These are phyloP conservation scores for Cheilosia vernalis DNA, from an alignment of 2,888 invertebrate genomes.

Conservation along the genomic window DNA sequence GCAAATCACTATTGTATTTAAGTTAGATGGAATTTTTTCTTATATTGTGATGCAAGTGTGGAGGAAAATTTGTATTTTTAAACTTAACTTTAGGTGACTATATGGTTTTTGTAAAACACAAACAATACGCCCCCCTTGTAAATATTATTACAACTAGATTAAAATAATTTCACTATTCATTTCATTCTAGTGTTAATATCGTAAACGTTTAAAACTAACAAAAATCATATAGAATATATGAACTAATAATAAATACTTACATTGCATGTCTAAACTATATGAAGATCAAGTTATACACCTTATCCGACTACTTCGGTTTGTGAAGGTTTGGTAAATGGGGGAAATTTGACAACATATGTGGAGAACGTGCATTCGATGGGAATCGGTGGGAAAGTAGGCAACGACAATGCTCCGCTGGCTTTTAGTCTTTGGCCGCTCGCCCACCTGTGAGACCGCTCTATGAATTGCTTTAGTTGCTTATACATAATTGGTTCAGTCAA, in stretches of 20 bases:
- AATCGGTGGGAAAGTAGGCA: no score
- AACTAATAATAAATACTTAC: conserved; percentile 11
- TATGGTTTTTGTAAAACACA: conserved; percentile 59
- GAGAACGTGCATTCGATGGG: no score
- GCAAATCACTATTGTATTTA: conserved; percentile 29
- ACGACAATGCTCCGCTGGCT: no score
- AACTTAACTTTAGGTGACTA: conserved; percentile 33
- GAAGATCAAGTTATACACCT: neutral
- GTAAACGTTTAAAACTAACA: conserved; percentile 29
- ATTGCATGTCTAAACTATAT: conserved; percentile 24
- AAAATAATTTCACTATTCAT: conserved; percentile 54
- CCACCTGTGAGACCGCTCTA: no score
- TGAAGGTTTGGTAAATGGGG: neutral
- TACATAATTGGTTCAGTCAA: no score
- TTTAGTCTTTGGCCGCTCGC: no score
- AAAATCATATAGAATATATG: conserved; percentile 11
- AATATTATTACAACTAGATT: conserved; percentile 44
- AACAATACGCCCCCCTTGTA: conserved; percentile 44
- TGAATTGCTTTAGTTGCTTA: no score
- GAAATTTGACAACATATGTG: neutral
- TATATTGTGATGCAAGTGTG: conserved; percentile 41
- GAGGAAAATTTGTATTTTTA: conserved; percentile 10
- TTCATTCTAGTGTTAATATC: conserved; percentile 51
- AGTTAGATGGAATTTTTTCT: conserved; percentile 17
- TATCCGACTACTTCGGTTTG: conserved; percentile 4